Evolutionary conservation across 2,797 vertebrate genomes (phyloP).

Genomic region (Silurus aristotelis): DNA sequence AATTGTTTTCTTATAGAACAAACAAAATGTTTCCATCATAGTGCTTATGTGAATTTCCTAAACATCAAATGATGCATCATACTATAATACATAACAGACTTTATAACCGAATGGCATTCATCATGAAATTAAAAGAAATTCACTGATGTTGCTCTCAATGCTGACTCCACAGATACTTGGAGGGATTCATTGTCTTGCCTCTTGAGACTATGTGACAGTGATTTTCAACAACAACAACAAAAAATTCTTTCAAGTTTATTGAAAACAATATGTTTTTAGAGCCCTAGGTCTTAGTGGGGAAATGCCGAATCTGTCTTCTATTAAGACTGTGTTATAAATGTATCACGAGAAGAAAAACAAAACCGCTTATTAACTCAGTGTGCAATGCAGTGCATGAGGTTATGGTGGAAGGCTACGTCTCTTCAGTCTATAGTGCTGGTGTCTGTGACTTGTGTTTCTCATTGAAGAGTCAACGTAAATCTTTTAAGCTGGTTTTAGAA

Average conservation of each 20-base stretch:
- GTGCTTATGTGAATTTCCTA: neutral
- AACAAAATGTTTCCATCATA: neutral
- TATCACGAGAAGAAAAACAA: slow-evolving; percentile 64
- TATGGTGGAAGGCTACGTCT: slow-evolving; percentile 51
- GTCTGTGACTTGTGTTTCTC: neutral
- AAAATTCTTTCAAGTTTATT: slow-evolving; percentile 61
- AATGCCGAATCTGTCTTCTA: slow-evolving; percentile 66
- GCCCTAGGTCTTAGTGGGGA: slow-evolving; percentile 53
- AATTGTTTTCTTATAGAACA: neutral
- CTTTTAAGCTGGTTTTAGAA: neutral
- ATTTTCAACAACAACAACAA: slow-evolving; percentile 53
- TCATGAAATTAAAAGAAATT: slow-evolving; percentile 11
- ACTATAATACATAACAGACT: neutral
- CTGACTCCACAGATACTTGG: slow-evolving; percentile 10
- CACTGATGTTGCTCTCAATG: neutral
- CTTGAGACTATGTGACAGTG: slow-evolving; percentile 45
- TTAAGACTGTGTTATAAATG: slow-evolving; percentile 69
- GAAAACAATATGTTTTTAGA: slow-evolving; percentile 63
- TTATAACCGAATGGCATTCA: slow-evolving; percentile 20
- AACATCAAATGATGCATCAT: neutral
- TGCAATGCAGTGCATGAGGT: slow-evolving; percentile 65
- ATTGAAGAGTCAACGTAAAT: neutral
- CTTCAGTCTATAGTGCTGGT: neutral
- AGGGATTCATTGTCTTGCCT: slow-evolving; percentile 5
- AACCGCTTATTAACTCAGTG: slow-evolving; percentile 61